Percentiles rank a stretch among this genome's conserved stretches.
Evolutionary conservation across 1,140 invertebrate species (phyloP).

Genomic region (Temnothorax nylanderi): DNA sequence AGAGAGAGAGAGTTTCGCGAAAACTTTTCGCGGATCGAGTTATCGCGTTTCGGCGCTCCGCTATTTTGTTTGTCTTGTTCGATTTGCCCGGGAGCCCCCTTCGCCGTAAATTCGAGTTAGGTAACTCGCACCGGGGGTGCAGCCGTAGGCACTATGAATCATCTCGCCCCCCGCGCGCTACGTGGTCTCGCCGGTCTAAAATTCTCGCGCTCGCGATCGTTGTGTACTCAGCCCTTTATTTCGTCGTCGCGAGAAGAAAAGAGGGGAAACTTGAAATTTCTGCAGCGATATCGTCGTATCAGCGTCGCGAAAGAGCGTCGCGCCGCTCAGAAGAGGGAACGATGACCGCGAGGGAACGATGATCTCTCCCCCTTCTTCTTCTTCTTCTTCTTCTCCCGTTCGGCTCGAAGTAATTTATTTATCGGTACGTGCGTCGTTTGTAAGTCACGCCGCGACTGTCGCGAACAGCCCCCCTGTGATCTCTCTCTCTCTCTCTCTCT

Average conservation of each 20-base stretch:
- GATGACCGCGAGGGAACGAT: background rate
- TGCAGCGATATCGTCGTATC: background rate
- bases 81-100: slow-evolving; percentile 16
- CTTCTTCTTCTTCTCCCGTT: background rate
- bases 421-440: background rate
- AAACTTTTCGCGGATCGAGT: slow-evolving; percentile 48
- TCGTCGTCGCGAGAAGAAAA: background rate
- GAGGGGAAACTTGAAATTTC: background rate
- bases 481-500: too few relatives aligned
- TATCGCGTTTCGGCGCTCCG: slow-evolving; percentile 32
- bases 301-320: too few relatives aligned
- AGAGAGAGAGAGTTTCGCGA: background rate
- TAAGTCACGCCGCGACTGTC: background rate
- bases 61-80: slow-evolving; percentile 49
- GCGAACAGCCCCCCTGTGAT: background rate
- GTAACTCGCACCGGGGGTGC: slow-evolving; percentile 4
- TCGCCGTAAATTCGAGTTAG: slow-evolving; percentile 34
- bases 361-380: background rate
- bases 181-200: slow-evolving; percentile 1
- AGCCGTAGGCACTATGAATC: slow-evolving; percentile 40
- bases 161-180: background rate
- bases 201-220: background rate
- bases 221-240: background rate
- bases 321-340: too few relatives aligned
- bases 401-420: background rate